A percentile compares a stretch with the other conserved stretches of the same genome.
phyloP scores from a whole-genome alignment of 2,888 invertebrate genomes.

The Ypsolopha scabrella region DNA sequence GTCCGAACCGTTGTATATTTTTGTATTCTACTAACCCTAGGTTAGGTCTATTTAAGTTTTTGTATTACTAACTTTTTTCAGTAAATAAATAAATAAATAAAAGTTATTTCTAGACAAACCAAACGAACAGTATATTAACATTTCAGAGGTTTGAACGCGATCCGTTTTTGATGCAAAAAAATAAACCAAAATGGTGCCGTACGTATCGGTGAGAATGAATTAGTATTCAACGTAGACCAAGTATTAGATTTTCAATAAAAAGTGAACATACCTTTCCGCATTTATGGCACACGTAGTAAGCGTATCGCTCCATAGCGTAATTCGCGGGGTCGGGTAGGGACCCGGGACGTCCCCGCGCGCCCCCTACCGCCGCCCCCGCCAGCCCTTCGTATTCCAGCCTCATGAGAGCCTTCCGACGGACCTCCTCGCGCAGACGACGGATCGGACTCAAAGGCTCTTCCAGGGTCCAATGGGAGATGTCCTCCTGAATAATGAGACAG shows the following conservation, averaged over 20 bases:
- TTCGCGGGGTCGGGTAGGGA: constrained; percentile 83
- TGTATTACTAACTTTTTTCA: too few relatives aligned
- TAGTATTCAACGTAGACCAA: too few relatives aligned
- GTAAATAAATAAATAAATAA: too few relatives aligned
- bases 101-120: background rate
- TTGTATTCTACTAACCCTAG: too few relatives aligned
- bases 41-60: too few relatives aligned
- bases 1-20: too few relatives aligned
- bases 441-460: constrained; percentile 84
- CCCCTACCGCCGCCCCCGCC: constrained; percentile 68
- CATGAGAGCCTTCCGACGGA: constrained; percentile 94
- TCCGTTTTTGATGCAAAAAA: too few relatives aligned
- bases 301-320: constrained; percentile 97
- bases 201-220: too few relatives aligned
- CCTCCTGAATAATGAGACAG: constrained; percentile 57
- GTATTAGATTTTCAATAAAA: background rate
- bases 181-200: too few relatives aligned
- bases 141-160: too few relatives aligned
- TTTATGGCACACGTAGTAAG: constrained; percentile 97
- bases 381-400: constrained; percentile 96
- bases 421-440: constrained; percentile 86
- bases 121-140: too few relatives aligned
- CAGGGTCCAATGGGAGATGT: constrained; percentile 87
- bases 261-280: constrained; percentile 77
- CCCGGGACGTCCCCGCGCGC: constrained; percentile 77